Evolutionary conservation across 1,140 invertebrate genomes (phyloP).

Genomic region (Drosophila nigrodunni): DNA sequence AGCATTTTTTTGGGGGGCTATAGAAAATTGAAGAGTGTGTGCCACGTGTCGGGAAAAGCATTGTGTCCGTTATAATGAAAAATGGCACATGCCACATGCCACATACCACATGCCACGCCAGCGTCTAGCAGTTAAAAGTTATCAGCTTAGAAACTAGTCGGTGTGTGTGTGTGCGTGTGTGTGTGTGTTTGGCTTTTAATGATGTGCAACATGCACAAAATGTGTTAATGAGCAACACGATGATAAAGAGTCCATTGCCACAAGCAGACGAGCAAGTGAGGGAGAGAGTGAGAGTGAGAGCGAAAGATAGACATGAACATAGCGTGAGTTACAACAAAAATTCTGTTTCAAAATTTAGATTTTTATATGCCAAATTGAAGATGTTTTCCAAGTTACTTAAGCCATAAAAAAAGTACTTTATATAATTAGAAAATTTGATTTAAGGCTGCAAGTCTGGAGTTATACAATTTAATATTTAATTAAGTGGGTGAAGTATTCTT

Average conservation of each 20-base stretch:
- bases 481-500: no score
- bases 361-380: no score
- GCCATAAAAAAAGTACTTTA: no score
- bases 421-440: no score
- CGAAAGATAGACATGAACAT: not conserved
- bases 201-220: constrained; percentile 71
- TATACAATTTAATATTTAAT: no score
- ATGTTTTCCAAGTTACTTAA: no score
- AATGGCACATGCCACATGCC: constrained; percentile 42
- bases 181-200: constrained; percentile 48
- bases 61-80: constrained; percentile 60
- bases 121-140: not conserved
- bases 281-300: not conserved
- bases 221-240: constrained; percentile 63
- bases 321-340: no score
- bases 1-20: constrained; percentile 8
- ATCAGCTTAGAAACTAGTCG: not conserved
- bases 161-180: not conserved
- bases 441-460: no score
- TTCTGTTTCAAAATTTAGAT: no score
- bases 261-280: not conserved
- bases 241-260: not conserved
- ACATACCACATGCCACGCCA: not conserved
- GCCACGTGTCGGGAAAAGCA: constrained; percentile 60
- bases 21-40: constrained; percentile 1